phyloP scores from a whole-genome alignment of 30 jellyfish, hydroid and myxozoan genomes.

The Cassiopea andromeda region DNA sequence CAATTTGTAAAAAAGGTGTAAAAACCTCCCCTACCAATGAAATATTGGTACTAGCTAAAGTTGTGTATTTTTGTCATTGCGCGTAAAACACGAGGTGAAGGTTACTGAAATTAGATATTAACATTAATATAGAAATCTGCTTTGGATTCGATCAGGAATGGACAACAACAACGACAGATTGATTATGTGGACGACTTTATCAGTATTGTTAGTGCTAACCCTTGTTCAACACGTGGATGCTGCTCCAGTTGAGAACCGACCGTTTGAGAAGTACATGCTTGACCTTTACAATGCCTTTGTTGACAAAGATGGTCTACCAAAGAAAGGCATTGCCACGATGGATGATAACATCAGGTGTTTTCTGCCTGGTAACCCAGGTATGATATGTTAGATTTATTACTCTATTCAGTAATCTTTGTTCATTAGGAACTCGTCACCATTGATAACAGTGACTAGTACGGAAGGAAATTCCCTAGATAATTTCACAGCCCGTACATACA shows the following conservation, averaged over 20 bases:
- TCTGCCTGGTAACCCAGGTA: conserved; percentile 31
- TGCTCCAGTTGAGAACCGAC: conserved; percentile 2
- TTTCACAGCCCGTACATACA: no score
- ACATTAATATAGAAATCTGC: not conserved
- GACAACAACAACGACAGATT: not conserved
- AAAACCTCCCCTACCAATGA: no score
- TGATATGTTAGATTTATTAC: not conserved
- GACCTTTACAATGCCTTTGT: conserved; percentile 43
- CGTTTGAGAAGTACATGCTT: conserved; percentile 59
- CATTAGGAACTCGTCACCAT: no score
- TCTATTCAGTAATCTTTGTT: not conserved
- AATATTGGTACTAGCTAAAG: not conserved
- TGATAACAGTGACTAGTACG: no score
- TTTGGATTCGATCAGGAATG: not conserved
- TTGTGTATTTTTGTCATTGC: conserved; percentile 31
- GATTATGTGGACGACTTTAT: not conserved
- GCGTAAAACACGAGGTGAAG: conserved; percentile 13
- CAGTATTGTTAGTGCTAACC: not conserved
- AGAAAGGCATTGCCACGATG: conserved; percentile 28
- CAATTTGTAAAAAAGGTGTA: no score
- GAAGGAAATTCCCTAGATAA: no score
- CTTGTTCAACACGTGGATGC: not conserved
- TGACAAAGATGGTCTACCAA: conserved; percentile 41
- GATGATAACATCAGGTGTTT: conserved; percentile 63
- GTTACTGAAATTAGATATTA: not conserved